phyloP scores from a whole-genome alignment of 92 coral and sea anemone genomes.

The Scolanthus callimorphus region DNA sequence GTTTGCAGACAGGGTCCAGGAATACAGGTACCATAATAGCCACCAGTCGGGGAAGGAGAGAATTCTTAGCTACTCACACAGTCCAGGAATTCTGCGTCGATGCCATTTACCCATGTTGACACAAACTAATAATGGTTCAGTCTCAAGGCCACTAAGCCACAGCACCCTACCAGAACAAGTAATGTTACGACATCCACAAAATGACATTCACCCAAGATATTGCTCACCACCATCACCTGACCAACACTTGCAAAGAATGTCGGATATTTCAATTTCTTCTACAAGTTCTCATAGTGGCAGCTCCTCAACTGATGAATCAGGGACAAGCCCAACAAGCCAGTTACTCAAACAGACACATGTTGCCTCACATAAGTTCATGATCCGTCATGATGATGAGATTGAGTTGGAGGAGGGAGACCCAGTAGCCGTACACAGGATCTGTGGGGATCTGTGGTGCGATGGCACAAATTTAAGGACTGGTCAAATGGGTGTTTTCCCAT shows the following conservation, averaged over 20 bases:
- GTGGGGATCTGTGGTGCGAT: slow-evolving; percentile 92
- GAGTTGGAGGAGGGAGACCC: slow-evolving; percentile 84
- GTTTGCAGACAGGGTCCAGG: not conserved
- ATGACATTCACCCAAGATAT: not conserved
- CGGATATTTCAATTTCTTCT: slow-evolving; percentile 24
- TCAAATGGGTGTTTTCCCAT: slow-evolving; percentile 71
- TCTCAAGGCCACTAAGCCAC: too few relatives aligned
- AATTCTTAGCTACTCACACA: not conserved
- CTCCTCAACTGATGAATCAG: slow-evolving; percentile 25
- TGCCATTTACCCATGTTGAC: not conserved
- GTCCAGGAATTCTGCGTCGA: not conserved
- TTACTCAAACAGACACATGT: slow-evolving; percentile 79
- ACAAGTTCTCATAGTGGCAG: slow-evolving; percentile 17
- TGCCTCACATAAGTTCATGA: slow-evolving; percentile 79
- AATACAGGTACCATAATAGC: not conserved
- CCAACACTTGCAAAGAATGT: slow-evolving; percentile 10
- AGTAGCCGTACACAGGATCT: slow-evolving; percentile 53
- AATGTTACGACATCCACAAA: not conserved
- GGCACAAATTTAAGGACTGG: slow-evolving; percentile 84
- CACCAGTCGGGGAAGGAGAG: not conserved
- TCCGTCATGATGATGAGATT: slow-evolving; percentile 84
- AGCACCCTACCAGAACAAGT: not conserved
- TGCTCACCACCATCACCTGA: slow-evolving; percentile 1
- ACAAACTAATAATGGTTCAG: not conserved
- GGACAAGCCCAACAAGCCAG: slow-evolving; percentile 8